phyloP scores from a whole-genome alignment of 1,140 invertebrate genomes.

The Tetramorium alpestre region DNA sequence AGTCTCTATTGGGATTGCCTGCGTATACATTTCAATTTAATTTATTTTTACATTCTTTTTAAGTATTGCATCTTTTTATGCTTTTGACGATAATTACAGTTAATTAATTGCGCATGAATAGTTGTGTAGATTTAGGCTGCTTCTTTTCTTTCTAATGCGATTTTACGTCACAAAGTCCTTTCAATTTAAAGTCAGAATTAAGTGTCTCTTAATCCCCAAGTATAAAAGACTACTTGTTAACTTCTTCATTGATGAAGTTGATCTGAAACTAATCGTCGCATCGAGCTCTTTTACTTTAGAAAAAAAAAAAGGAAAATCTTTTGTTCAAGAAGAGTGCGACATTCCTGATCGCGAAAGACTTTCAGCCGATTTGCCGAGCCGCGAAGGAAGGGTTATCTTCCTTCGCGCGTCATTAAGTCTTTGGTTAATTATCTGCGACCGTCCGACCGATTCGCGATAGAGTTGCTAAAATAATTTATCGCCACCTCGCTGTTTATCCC shows the following conservation, averaged over 20 bases:
- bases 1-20: neutral
- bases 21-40: slow-evolving; percentile 1
- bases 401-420: slow-evolving; percentile 41
- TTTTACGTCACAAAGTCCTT: neutral
- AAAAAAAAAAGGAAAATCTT: neutral
- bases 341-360: slow-evolving; percentile 4
- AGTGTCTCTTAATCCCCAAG: slow-evolving; percentile 3
- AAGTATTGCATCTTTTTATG: neutral
- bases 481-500: slow-evolving; percentile 50
- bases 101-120: neutral
- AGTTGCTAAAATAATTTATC: slow-evolving; percentile 73
- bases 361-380: neutral
- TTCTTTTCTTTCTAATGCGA: neutral
- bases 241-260: slow-evolving; percentile 8
- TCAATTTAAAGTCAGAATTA: neutral
- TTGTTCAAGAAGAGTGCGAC: neutral
- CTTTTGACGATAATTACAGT: neutral
- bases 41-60: neutral
- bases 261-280: slow-evolving; percentile 13
- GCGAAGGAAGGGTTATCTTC: slow-evolving; percentile 2
- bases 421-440: slow-evolving; percentile 60
- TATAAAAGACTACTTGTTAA: slow-evolving; percentile 2
- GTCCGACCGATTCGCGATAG: slow-evolving; percentile 32
- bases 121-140: neutral
- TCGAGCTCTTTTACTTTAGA: neutral